phyloP scores from a whole-genome alignment of 2,113 vertebrate species.

The Indicator maculatus region DNA sequence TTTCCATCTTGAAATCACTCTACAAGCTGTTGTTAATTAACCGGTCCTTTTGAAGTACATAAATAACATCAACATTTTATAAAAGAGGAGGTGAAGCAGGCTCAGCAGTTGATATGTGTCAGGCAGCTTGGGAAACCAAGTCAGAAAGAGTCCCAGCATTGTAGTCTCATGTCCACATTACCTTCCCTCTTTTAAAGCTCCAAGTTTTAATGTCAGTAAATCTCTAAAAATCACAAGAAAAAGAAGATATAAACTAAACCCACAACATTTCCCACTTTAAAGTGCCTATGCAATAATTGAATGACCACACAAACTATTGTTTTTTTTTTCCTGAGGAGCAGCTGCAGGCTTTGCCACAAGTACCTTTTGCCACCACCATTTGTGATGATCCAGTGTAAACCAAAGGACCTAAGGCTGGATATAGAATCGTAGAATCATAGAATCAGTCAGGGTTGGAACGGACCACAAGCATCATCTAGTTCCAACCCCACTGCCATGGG shows the following conservation, averaged over 20 bases:
- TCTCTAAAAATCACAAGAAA: neutral
- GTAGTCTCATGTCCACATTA: neutral
- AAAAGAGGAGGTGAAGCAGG: conserved; percentile 3
- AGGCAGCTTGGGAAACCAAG: neutral
- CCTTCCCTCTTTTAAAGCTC: neutral
- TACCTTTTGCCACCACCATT: neutral
- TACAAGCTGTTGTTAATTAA: conserved; percentile 58
- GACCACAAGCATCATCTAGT: too few species aligned
- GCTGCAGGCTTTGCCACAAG: neutral
- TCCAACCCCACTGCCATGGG: too few species aligned
- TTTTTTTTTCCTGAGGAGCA: neutral
- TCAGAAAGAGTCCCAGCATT: neutral
- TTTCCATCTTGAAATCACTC: conserved; percentile 43
- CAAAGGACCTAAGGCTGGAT: neutral
- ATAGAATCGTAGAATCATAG: neutral
- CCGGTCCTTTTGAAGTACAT: neutral
- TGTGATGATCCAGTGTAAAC: neutral
- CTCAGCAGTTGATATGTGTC: neutral
- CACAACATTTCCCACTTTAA: neutral
- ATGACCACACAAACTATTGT: neutral
- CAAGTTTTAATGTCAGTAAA: neutral
- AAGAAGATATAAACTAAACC: neutral
- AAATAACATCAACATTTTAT: conserved; percentile 37
- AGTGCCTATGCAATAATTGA: neutral
- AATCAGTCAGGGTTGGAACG: too few species aligned